These are phyloP conservation scores for Picus viridis DNA, from an alignment of 2,797 vertebrate genomes.

Conservation along the genomic window DNA sequence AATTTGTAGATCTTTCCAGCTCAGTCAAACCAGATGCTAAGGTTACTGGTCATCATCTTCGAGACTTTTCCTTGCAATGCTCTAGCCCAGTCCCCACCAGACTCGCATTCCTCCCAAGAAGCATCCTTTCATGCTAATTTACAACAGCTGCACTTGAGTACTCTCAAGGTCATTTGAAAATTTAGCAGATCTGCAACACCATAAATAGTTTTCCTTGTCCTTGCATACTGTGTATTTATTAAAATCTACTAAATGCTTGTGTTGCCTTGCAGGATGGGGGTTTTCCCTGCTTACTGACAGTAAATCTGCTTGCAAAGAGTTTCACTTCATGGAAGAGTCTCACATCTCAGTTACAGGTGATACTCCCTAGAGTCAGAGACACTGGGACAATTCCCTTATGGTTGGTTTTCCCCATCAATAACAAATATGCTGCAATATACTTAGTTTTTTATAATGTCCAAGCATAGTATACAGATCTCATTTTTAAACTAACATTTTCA, in stretches of 20 bases:
- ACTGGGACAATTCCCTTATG: not conserved
- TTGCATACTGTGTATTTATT: not conserved
- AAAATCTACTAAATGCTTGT: not conserved
- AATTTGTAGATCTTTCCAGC: not conserved
- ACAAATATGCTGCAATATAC: not conserved
- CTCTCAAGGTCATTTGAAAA: slow-evolving; percentile 19
- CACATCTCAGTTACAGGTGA: not conserved
- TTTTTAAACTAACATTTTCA: not conserved
- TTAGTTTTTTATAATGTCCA: not conserved
- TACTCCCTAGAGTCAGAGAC: not conserved
- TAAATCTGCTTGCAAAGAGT: not conserved
- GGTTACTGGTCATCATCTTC: not conserved
- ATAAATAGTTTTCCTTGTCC: not conserved
- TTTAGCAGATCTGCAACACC: not conserved
- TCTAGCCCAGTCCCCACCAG: not conserved
- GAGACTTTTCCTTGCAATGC: not conserved
- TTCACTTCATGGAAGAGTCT: not conserved
- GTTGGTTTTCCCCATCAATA: not conserved
- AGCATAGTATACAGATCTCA: not conserved
- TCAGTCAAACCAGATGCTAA: not conserved
- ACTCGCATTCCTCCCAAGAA: not conserved
- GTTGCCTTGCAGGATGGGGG: not conserved
- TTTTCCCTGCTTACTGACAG: not conserved
- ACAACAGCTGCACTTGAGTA: not conserved
- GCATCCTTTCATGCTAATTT: not conserved